These are phyloP conservation scores for Hexactinellida sp. DNA, from an alignment of 37 sponge, comb jelly and placozoan species.

Conservation along the genomic window DNA sequence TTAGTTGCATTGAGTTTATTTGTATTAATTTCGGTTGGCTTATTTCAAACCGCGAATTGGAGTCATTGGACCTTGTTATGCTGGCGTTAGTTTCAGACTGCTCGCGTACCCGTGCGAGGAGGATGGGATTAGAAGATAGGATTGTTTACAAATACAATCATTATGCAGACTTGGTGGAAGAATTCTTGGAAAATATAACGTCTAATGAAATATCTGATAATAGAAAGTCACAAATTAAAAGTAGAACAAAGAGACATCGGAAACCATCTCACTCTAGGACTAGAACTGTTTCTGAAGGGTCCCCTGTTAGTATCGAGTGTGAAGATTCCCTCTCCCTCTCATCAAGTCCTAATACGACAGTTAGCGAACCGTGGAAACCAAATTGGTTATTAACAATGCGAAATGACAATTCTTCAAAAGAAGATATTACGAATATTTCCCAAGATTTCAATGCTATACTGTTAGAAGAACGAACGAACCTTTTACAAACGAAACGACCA, in stretches of 20 bases:
- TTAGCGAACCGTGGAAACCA: not conserved
- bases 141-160: not conserved
- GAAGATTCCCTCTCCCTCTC: not conserved
- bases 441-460: not conserved
- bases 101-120: not conserved
- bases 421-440: not conserved
- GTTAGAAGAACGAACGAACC: not conserved
- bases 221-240: not conserved
- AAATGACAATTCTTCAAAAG: not conserved
- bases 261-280: not conserved
- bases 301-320: not conserved
- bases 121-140: not conserved
- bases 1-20: conserved; percentile 51
- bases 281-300: not conserved
- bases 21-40: conserved; percentile 50
- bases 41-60: not conserved
- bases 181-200: not conserved
- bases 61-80: not conserved
- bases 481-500: not conserved
- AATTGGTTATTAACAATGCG: not conserved
- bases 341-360: not conserved
- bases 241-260: not conserved
- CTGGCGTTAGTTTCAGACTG: not conserved
- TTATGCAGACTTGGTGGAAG: not conserved
- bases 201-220: not conserved